Percentiles rank a stretch among this genome's conserved stretches.
Evolutionary conservation across 2,113 vertebrate species (phyloP).

Genomic region (Cisticola juncidis): DNA sequence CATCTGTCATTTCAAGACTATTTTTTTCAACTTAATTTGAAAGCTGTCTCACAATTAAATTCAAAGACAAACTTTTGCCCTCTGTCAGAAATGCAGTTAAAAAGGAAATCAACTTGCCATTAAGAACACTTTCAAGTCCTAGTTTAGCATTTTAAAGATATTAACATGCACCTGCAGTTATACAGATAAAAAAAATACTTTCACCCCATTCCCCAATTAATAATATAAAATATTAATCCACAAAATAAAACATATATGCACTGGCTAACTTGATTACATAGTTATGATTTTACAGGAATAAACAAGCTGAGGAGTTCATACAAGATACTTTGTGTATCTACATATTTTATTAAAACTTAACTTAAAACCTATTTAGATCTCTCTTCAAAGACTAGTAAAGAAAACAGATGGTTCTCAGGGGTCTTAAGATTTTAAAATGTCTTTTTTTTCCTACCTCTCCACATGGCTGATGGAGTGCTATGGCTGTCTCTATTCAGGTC

Average conservation of each 20-base stretch:
- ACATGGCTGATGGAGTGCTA: background rate
- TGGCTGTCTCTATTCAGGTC: background rate
- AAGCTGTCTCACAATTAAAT: conserved; percentile 9
- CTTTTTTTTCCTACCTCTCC: rapidly evolving
- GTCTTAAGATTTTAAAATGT: background rate
- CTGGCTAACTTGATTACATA: background rate
- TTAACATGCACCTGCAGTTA: conserved; percentile 25
- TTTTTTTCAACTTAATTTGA: background rate
- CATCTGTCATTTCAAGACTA: background rate
- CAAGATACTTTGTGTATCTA: background rate
- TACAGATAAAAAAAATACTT: background rate
- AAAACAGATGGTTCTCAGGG: background rate
- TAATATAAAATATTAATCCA: background rate
- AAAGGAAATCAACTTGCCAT: conserved; percentile 24
- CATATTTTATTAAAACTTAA: background rate
- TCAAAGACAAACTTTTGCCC: conserved; percentile 48
- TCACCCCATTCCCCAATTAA: background rate
- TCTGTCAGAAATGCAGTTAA: conserved; percentile 38
- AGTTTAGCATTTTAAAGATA: conserved; percentile 17
- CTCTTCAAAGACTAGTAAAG: background rate
- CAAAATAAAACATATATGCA: background rate
- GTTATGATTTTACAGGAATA: background rate
- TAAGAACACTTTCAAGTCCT: conserved; percentile 40
- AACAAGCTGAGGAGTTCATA: background rate
- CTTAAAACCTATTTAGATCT: background rate